phyloP scores from a whole-genome alignment of 2,888 invertebrate species.

The Alsophila aescularia region DNA sequence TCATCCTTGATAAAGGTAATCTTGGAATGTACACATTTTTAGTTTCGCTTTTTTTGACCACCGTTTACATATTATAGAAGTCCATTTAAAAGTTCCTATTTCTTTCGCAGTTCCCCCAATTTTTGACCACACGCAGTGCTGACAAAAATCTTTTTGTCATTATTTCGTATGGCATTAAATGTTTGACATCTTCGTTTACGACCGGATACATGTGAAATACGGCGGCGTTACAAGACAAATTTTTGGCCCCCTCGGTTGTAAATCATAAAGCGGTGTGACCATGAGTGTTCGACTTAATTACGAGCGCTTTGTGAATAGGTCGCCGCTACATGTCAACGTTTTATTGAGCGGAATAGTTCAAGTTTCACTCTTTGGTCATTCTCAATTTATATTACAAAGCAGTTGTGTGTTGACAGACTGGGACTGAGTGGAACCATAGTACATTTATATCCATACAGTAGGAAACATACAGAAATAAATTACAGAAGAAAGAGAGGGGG shows the following conservation, averaged over 20 bases:
- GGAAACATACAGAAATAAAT: no score
- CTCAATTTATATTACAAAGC: constrained; percentile 15
- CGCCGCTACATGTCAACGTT: constrained; percentile 25
- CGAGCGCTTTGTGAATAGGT: constrained; percentile 37
- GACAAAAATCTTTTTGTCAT: constrained; percentile 26
- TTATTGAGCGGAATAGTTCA: constrained; percentile 31
- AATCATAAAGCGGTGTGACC: constrained; percentile 33
- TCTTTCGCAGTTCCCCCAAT: no score
- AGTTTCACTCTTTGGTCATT: constrained; percentile 6
- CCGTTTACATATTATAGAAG: no score
- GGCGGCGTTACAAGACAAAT: constrained; percentile 29
- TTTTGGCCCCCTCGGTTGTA: constrained; percentile 35
- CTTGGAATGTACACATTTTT: no score
- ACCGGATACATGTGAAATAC: constrained; percentile 38
- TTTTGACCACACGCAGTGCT: constrained; percentile 31
- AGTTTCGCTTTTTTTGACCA: no score
- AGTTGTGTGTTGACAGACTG: constrained; percentile 2
- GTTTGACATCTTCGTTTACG: constrained; percentile 37
- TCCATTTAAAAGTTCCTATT: no score
- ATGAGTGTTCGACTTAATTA: constrained; percentile 40
- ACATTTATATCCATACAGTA: no score
- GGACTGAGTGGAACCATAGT: no score
- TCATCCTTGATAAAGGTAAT: no score
- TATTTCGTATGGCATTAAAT: constrained; percentile 20
- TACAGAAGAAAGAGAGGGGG: no score